Conservation (phyloP, 1,140 invertebrate genomes). For the Trialeurodes vaporariorum region DNA sequence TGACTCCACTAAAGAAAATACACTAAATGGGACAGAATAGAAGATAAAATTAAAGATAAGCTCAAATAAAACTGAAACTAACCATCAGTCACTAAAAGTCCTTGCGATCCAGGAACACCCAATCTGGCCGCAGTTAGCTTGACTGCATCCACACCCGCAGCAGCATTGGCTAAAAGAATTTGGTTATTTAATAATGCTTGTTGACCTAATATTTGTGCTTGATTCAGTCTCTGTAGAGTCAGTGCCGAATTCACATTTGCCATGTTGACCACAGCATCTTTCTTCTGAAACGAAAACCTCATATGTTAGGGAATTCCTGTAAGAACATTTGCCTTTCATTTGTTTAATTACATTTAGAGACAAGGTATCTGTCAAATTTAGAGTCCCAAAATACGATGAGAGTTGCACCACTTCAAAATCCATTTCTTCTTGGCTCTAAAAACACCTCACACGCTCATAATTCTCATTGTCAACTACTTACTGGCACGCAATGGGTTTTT, state of each 20-base stretch:
- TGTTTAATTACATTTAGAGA: too few species aligned
- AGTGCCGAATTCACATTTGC: conserved; percentile 11
- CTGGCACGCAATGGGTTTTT: too few species aligned
- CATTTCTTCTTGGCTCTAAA: too few species aligned
- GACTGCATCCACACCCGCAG: not conserved
- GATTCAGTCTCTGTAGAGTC: conserved; percentile 10
- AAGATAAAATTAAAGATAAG: too few species aligned
- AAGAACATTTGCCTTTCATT: too few species aligned
- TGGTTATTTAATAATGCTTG: conserved; percentile 7
- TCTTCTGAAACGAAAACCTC: conserved; percentile 18
- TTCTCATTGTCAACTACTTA: too few species aligned
- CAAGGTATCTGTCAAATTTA: too few species aligned
- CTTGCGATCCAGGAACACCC: not conserved
- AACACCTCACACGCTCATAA: too few species aligned
- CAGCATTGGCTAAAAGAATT: conserved; percentile 5
- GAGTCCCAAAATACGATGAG: too few species aligned
- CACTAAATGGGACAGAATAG: too few species aligned
- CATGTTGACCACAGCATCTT: conserved; percentile 20
- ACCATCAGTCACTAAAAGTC: not conserved
- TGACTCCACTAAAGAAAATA: too few species aligned
- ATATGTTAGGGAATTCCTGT: conserved; percentile 1
- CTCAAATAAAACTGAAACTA: not conserved
- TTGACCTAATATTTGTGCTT: not conserved
- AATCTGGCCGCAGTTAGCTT: not conserved
- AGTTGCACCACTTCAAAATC: too few species aligned